A percentile compares a stretch with the other conserved stretches of the same genome.
These are phyloP conservation scores for Aurelia aurita DNA, from an alignment of 30 jellyfish, hydroid and myxozoan genomes.

Conservation along the genomic window DNA sequence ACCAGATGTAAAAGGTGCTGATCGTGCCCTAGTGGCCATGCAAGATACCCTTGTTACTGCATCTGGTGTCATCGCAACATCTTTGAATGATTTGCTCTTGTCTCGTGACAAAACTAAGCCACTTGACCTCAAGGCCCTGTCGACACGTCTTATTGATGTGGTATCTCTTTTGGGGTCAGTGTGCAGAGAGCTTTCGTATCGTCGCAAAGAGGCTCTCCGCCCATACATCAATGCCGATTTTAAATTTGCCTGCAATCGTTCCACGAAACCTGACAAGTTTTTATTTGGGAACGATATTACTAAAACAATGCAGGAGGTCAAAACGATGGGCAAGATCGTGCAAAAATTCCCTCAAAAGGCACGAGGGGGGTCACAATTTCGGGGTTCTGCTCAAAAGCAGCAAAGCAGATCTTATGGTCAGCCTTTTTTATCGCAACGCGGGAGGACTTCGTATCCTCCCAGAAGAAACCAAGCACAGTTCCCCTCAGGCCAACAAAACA, in stretches of 20 bases:
- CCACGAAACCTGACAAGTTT: slow-evolving; percentile 37
- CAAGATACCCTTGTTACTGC: slow-evolving; percentile 20
- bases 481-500: too few relatives aligned
- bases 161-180: slow-evolving; percentile 39
- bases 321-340: too few relatives aligned
- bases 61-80: slow-evolving; percentile 27
- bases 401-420: too few relatives aligned
- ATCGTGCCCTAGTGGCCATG: not conserved
- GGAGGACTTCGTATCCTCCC: slow-evolving; percentile 56
- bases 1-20: slow-evolving; percentile 9
- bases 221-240: slow-evolving; percentile 25
- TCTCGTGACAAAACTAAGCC: not conserved
- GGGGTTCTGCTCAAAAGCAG: too few relatives aligned
- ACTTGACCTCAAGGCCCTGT: slow-evolving; percentile 13
- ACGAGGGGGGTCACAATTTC: too few relatives aligned
- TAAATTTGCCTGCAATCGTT: slow-evolving; percentile 28
- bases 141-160: slow-evolving; percentile 6
- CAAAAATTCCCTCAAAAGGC: too few relatives aligned
- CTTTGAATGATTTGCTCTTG: slow-evolving; percentile 19
- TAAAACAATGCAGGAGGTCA: slow-evolving; percentile 22
- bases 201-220: slow-evolving; percentile 21
- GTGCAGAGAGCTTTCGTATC: slow-evolving; percentile 16
- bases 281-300: slow-evolving; percentile 38
- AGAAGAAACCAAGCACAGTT: not conserved
- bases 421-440: slow-evolving; percentile 55